Conservation (phyloP, 2,888 invertebrate genomes). For the Pterobdella sp. region DNA sequence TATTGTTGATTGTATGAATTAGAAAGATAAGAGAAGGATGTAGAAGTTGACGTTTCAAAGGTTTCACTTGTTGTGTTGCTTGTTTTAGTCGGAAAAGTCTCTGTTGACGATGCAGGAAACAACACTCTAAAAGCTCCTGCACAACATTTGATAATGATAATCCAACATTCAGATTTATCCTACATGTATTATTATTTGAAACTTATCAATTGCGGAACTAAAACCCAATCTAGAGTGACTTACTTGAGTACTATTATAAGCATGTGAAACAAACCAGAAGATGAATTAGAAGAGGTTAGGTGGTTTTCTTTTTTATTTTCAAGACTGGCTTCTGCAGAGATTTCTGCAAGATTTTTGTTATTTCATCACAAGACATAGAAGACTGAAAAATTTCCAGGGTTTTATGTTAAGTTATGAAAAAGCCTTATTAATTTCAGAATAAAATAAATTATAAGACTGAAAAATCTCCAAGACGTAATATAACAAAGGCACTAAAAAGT, state of each 20-base stretch:
- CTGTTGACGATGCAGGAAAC: neutral
- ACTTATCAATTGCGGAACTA: too few species aligned
- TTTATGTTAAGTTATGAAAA: too few species aligned
- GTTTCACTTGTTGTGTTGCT: neutral
- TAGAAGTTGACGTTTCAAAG: neutral
- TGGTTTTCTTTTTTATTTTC: neutral
- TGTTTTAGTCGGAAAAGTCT: too few species aligned
- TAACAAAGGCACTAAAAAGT: neutral
- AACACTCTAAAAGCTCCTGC: neutral
- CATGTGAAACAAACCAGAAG: too few species aligned
- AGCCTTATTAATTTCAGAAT: too few species aligned
- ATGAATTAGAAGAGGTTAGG: too few species aligned
- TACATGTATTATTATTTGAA: too few species aligned
- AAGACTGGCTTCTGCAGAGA: neutral
- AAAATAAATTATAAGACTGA: too few species aligned
- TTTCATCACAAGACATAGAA: neutral
- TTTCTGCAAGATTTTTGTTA: neutral
- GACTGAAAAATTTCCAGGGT: slow-evolving; percentile 21
- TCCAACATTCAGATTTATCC: too few species aligned
- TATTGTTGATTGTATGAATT: slow-evolving; percentile 5
- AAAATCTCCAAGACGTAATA: neutral
- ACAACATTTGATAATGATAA: neutral
- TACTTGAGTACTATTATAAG: too few species aligned
- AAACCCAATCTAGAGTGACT: too few species aligned
- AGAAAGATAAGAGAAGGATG: neutral